Base-by-base conservation (phyloP, 2,797 vertebrate species). In the Pelodytes ibericus region DNA sequence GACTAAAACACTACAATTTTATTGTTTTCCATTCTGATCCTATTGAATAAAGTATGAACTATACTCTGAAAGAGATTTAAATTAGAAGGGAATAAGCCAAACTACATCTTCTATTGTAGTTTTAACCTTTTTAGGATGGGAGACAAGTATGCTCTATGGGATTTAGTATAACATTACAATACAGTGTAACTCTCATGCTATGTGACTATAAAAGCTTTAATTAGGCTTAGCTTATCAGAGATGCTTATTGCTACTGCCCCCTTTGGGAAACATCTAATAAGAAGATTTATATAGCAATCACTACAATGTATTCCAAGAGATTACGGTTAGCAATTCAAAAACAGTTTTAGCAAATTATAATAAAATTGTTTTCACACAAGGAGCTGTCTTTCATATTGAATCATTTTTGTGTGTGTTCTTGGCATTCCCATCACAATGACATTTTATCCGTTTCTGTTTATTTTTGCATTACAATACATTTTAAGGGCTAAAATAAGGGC, bases 401-500 rank as follows among this genome's bases (percentile, higher is more conserved):
- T 67, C 74, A 61, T 77, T 20, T 71, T 71, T 63, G 24, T 71
- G 81, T 77, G 33, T 57, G 26, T n/a, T n/a, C n/a, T n/a, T n/a
- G n/a, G n/a, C n/a, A 70, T 77, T 78, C 56, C 82, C 76, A 77
- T 33, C 81, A 80, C 29, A 62, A 77, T 24, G 84, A 10, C 2
- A 72, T 81, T 81, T 87, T 87, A 86, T 86, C n/a, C n/a, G n/a
- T 77, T 84, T 83, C 84, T 84, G 61, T 27, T 88, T 84, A 62
- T 82, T 83, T 90, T 86, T 84, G 81, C 63, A 80, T 84, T 83
- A 81, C 75, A 76, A 79, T 85, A 83, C 78, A 87, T 86, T 87
- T 84, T 82, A 87, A 86, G 82, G 86, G 41, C 72, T 77, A 85
- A 79, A 89, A 87, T 88, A 84, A 84, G 74, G 82, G 81, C 86